Evolutionary conservation across 1,140 invertebrate genomes (phyloP), one percentile per base, ranked within the genome.

Genomic region (Elymnias hypermnestra): DNA sequence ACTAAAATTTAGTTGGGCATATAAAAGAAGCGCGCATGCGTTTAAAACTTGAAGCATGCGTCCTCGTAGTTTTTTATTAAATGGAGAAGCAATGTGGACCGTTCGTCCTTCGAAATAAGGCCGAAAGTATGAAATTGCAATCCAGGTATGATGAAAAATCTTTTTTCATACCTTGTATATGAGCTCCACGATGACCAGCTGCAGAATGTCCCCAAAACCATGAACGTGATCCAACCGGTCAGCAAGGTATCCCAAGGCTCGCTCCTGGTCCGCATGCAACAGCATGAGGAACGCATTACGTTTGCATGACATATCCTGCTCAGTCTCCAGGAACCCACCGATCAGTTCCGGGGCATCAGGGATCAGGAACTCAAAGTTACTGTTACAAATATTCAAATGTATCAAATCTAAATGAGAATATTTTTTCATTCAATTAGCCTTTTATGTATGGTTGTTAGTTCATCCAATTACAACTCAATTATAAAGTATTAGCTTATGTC

Each of bases 201-300:
- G 98, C 4, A 99, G 86, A 58, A 99, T 99, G 79, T 99, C 98
- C 7, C 97, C 97, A 85, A 99, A 99, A 17, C 91, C 92, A 60
- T 95, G 94, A 29, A 97, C 95, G 86, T 96, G 94, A 78, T 99
- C 97, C 31, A 99, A 92, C 76, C 98, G 97, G 4, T 94, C 94
- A 23, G 95, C 94, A 18, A 99, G 88, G 83, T 99, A 99, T 51
- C 93, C 90, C 2, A 99, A 87, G 5, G 98, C 98, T 37, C 94
- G 84, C 59, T 96, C 96, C 85, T 98, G 94, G 82, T 99, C 97
- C 0, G 97, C 97, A 85, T 99, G 98, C 3, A 99, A 89, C 1
- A 99, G 87, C 98, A 99, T 99, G 50, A 99, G 92, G 83, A 99
- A 99, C 0, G 98, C 98, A 87, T 99, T 99, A 40, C 98, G 89